Evolutionary conservation across 2,797 vertebrate species (phyloP), one percentile per base, ranked within the genome.

Genomic region (Coendou prehensilis): DNA sequence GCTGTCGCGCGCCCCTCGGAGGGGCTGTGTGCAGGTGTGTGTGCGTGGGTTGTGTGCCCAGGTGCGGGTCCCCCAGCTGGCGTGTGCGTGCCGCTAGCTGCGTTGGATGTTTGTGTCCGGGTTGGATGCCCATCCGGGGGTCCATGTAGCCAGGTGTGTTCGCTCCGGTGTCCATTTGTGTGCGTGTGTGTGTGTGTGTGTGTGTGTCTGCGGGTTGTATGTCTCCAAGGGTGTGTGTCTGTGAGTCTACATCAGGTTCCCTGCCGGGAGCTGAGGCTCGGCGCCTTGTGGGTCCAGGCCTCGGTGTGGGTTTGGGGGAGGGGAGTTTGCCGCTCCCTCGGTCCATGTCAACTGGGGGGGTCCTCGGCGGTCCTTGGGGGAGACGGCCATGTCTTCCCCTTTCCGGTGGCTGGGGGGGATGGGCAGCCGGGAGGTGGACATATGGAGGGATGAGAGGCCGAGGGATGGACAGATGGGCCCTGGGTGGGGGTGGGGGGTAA

Each of bases 11-110:
- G 92, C 95, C 95, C 95, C 79, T 93, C 94, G 64, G 90, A 97
- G 96, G 96, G 95, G 96, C 96, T 92, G 97, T 94, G 96, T 96
- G 97, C 97, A 97, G 97, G 97, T 98, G 97, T 97, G 97, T 97
- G 97, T 92, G 96, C 97, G 97, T 97, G 97, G 97, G 97, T 89
- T 93, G 97, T 94, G 96, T 94, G 97, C 90, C 96, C 97, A 97
- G 97, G 97, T 97, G 96, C 91, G 94, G 69, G 89, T 87, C 3
- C 57, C 81, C 89, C 85, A 30, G 47, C 75, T 47, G 75, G 75
- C 47, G 75, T 52, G 75, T 69, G 63, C 30, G 89, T 94, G 91
- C 71, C 63, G 78, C 95, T 23, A 37, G 90, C 95, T 33, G 96
- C 90, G 56, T 75, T 67, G 86, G 85, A 88, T 76, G 87, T 91